A percentile compares a stretch with the other conserved stretches of the same genome.
Conservation (phyloP, 2,113 vertebrate genomes). For the Nanorana parkeri region DNA sequence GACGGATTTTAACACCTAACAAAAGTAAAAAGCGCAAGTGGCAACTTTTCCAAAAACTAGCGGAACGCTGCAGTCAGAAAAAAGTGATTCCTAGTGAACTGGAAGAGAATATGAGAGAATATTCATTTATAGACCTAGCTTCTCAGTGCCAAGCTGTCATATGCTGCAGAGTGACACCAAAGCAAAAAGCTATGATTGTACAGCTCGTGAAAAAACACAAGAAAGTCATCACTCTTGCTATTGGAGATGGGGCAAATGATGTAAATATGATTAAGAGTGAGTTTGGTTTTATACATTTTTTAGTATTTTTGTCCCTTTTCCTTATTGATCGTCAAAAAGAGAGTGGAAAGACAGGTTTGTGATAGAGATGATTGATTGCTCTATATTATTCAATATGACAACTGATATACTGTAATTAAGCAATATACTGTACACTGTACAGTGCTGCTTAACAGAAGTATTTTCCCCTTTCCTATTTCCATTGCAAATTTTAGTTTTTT, state of each 20-base stretch:
- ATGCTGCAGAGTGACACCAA: conserved; percentile 91
- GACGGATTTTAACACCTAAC: not conserved
- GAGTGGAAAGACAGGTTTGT: too few relatives aligned
- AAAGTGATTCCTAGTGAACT: conserved; percentile 42
- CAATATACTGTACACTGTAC: too few relatives aligned
- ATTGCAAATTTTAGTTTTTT: too few relatives aligned
- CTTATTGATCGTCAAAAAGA: too few relatives aligned
- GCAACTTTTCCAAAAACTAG: not conserved
- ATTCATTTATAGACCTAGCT: conserved; percentile 83
- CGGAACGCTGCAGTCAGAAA: conserved; percentile 7
- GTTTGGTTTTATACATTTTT: conserved; percentile 47
- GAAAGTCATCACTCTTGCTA: conserved; percentile 80
- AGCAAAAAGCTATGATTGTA: conserved; percentile 87
- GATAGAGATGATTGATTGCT: too few relatives aligned
- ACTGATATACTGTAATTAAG: too few relatives aligned
- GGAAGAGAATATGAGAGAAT: conserved; percentile 65
- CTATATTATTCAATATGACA: too few relatives aligned
- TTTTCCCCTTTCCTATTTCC: too few relatives aligned
- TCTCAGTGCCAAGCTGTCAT: conserved; percentile 85
- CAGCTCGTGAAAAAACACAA: conserved; percentile 84
- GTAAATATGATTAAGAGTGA: conserved; percentile 98
- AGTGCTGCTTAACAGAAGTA: too few relatives aligned
- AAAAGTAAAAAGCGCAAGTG: not conserved
- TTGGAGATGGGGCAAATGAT: conserved; percentile 93
- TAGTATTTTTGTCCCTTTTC: too few relatives aligned